These are phyloP conservation scores for Otolemur garnettii DNA, from an alignment of 2,113 vertebrate species.

Conservation along the genomic window DNA sequence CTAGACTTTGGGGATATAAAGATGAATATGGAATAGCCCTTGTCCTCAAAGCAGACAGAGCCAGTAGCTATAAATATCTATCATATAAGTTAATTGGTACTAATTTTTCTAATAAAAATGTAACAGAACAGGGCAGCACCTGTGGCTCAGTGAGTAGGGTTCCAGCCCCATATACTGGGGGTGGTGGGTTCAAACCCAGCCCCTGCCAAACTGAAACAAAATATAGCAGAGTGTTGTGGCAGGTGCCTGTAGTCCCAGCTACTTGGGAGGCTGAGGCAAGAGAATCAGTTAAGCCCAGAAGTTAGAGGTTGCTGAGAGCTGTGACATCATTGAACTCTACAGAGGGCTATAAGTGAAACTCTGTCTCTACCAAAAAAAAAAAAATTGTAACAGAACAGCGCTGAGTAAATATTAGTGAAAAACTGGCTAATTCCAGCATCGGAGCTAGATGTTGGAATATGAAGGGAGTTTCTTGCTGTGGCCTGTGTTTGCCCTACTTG, in stretches of 20 bases:
- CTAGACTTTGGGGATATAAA: slow-evolving; percentile 41
- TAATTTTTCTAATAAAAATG: slow-evolving; percentile 42
- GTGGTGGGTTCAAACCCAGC: too few species aligned
- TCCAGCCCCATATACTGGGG: too few species aligned
- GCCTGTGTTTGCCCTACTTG: neutral
- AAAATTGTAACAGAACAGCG: neutral
- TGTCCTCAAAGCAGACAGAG: slow-evolving; percentile 25
- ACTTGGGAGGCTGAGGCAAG: too few species aligned
- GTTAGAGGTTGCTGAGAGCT: too few species aligned
- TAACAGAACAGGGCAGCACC: neutral
- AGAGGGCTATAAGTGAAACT: too few species aligned
- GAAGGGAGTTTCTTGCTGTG: neutral
- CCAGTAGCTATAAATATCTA: slow-evolving; percentile 3
- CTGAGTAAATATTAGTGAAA: slow-evolving; percentile 43
- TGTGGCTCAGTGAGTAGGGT: too few species aligned
- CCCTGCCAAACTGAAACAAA: too few species aligned
- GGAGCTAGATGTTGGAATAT: neutral
- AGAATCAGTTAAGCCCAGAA: too few species aligned
- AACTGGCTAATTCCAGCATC: neutral
- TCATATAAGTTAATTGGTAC: neutral
- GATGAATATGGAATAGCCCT: neutral
- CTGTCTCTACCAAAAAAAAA: too few species aligned
- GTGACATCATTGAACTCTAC: too few species aligned
- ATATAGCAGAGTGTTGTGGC: too few species aligned
- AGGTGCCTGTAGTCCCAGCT: too few species aligned